Conservation (phyloP, 2,113 vertebrate genomes). For the Protobothrops mucrosquamatus region DNA sequence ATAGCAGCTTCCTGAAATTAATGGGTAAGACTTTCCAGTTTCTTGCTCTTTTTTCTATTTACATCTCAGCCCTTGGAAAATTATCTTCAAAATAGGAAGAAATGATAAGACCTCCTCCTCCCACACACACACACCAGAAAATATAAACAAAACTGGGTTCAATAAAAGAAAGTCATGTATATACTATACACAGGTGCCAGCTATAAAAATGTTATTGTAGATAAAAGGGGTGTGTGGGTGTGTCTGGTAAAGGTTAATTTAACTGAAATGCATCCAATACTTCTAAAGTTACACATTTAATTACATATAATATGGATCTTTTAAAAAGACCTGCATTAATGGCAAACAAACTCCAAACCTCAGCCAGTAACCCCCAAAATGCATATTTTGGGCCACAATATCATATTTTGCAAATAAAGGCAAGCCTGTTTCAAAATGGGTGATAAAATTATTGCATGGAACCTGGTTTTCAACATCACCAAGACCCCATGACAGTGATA, state of each 20-base stretch:
- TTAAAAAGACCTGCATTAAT: neutral
- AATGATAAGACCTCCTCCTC: neutral
- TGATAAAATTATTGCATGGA: neutral
- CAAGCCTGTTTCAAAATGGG: neutral
- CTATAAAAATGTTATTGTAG: neutral
- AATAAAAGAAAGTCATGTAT: neutral
- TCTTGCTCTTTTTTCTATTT: constrained; percentile 62
- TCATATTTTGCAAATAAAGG: neutral
- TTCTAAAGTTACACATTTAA: neutral
- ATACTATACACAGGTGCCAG: neutral
- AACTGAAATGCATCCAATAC: no score
- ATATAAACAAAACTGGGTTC: constrained; percentile 22
- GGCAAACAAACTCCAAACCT: neutral
- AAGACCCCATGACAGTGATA: neutral
- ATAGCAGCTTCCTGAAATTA: constrained; percentile 48
- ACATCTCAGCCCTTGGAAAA: constrained; percentile 28
- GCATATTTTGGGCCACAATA: neutral
- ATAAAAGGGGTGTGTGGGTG: no score
- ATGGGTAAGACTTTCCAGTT: constrained; percentile 36
- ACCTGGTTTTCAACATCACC: neutral
- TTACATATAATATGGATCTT: neutral
- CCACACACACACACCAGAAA: constrained; percentile 6
- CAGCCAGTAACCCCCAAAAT: neutral
- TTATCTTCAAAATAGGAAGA: neutral
- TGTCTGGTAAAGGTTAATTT: neutral